Evolutionary conservation across 2,797 vertebrate species (phyloP).

Genomic region (Oophaga sylvatica): DNA sequence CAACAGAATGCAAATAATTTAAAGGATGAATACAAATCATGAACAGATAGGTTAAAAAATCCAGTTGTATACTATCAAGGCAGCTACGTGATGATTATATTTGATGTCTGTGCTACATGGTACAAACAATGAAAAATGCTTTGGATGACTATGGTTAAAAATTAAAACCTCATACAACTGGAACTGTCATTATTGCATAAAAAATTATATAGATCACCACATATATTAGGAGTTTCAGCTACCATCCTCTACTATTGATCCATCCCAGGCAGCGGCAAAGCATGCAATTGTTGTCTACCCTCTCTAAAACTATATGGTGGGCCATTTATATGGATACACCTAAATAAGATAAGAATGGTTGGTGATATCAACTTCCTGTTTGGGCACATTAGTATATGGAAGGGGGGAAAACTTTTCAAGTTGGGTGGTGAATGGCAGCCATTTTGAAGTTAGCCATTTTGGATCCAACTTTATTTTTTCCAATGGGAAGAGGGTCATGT

Average conservation of each 20-base stretch:
- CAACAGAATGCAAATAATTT: neutral
- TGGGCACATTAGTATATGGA: too few species aligned
- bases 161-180: neutral
- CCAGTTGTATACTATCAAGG: too few species aligned
- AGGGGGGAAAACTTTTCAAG: too few species aligned
- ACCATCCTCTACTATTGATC: too few species aligned
- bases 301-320: neutral
- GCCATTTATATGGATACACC: too few species aligned
- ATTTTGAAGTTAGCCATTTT: too few species aligned
- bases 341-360: too few species aligned
- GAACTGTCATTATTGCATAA: slow-evolving; percentile 4
- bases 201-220: neutral
- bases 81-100: neutral
- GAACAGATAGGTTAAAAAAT: neutral
- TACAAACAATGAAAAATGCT: neutral
- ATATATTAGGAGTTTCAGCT: neutral
- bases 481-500: too few species aligned
- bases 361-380: too few species aligned
- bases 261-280: neutral
- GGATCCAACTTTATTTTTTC: too few species aligned
- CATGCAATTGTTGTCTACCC: neutral
- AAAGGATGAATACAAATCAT: neutral
- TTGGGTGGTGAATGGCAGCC: too few species aligned
- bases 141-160: neutral
- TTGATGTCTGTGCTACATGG: neutral